phyloP scores from a whole-genome alignment of 2,888 invertebrate species.

The Dimorphilus gyrociliatus region DNA sequence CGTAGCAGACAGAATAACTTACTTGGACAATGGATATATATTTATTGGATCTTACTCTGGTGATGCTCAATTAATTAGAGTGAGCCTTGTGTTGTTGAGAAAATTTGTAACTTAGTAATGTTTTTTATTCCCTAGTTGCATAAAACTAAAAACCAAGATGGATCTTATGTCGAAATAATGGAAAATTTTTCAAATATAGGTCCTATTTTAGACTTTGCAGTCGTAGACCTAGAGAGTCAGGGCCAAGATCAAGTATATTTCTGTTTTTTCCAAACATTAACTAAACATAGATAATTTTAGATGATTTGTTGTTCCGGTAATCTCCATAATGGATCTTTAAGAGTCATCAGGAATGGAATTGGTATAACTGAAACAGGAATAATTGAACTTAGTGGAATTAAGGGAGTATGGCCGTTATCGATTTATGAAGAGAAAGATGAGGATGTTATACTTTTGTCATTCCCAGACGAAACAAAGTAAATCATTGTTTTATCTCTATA shows the following conservation, averaged over 20 bases:
- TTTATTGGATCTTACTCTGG: conserved; percentile 84
- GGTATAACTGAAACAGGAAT: conserved; percentile 95
- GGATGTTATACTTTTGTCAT: too few species aligned
- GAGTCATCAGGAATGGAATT: conserved; percentile 94
- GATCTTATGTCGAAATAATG: conserved; percentile 79
- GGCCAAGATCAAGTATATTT: conserved; percentile 58
- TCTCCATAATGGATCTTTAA: conserved; percentile 87
- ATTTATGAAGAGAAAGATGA: too few species aligned
- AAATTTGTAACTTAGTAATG: too few species aligned
- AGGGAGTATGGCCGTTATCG: conserved; percentile 42
- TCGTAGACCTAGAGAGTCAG: conserved; percentile 84
- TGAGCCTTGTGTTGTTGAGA: conserved; percentile 17
- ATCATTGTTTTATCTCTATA: too few species aligned
- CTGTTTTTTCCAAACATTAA: not conserved
- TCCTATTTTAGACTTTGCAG: conserved; percentile 92
- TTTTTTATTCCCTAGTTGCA: too few species aligned
- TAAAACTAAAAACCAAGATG: conserved; percentile 67
- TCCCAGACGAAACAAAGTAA: too few species aligned
- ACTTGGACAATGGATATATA: conserved; percentile 91
- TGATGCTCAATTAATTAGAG: conserved; percentile 73
- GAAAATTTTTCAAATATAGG: conserved; percentile 93
- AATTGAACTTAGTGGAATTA: conserved; percentile 88
- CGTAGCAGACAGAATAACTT: conserved; percentile 91
- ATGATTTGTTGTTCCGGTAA: conserved; percentile 94
- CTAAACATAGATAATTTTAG: not conserved